Evolutionary conservation across 1,140 invertebrate species (phyloP).

Genomic region (Anastrepha ludens): DNA sequence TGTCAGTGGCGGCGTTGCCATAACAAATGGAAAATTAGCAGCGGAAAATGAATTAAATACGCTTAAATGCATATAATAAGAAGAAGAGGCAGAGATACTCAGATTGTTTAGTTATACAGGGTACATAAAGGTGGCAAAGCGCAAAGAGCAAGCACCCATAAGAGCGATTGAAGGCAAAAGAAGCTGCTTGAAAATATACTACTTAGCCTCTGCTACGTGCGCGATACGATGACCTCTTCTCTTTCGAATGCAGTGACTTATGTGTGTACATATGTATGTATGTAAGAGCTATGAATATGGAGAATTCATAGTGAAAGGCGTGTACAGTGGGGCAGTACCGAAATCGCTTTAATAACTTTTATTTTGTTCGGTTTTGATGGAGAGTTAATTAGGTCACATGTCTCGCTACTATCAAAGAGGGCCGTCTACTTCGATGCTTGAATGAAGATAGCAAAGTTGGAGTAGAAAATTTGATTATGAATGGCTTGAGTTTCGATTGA

Average conservation of each 20-base stretch:
- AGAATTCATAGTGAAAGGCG: not conserved
- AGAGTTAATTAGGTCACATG: constrained; percentile 40
- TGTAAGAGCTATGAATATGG: no score
- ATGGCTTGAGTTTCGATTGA: not conserved
- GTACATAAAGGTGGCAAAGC: not conserved
- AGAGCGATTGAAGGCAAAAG: not conserved
- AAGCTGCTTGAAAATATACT: not conserved
- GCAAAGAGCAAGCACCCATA: not conserved
- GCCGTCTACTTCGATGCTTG: not conserved
- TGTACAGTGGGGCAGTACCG: not conserved
- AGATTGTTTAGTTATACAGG: not conserved
- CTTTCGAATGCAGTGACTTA: not conserved
- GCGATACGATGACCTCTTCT: not conserved
- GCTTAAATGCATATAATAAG: constrained; percentile 19
- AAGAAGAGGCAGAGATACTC: not conserved
- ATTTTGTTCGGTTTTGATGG: not conserved
- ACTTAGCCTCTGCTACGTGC: constrained; percentile 11
- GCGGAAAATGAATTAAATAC: constrained; percentile 47
- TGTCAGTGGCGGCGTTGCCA: constrained; percentile 41
- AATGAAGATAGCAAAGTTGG: constrained; percentile 37
- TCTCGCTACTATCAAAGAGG: not conserved
- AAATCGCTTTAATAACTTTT: constrained; percentile 35
- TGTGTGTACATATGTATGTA: not conserved
- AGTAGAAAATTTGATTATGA: not conserved
- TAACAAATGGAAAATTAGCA: constrained; percentile 42